Evolutionary conservation across 2,113 vertebrate genomes (phyloP).

Genomic region (Syngnathoides biaculeatus): DNA sequence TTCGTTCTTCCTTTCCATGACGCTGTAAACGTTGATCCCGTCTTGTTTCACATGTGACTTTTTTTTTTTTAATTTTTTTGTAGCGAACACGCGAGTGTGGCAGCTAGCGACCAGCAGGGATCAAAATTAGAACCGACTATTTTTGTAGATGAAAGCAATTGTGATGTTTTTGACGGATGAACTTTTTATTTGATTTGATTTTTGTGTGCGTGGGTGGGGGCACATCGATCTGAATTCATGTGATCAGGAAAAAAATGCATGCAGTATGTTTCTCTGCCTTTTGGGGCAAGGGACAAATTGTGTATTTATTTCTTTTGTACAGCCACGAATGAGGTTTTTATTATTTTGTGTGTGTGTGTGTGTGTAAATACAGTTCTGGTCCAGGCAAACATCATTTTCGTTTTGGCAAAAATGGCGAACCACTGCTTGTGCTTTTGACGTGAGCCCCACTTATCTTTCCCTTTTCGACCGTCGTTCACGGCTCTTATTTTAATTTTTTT

Average conservation of each 20-base stretch:
- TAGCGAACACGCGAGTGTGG: constrained; percentile 15
- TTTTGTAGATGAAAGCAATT: constrained; percentile 36
- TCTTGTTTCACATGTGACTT: constrained; percentile 17
- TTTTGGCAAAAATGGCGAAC: constrained; percentile 38
- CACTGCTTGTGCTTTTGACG: constrained; percentile 36
- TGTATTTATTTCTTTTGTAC: constrained; percentile 62
- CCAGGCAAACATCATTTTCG: constrained; percentile 26
- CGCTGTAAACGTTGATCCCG: constrained; percentile 35
- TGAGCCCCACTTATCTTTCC: constrained; percentile 4
- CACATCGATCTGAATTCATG: constrained; percentile 29
- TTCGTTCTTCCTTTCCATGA: constrained; percentile 35
- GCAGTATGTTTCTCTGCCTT: constrained; percentile 45
- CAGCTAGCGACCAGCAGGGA: constrained; percentile 35
- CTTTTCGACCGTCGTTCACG: constrained; percentile 6
- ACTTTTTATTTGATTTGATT: constrained; percentile 39
- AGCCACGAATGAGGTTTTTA: constrained; percentile 49
- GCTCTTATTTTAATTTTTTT: constrained; percentile 7
- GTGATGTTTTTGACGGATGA: constrained; percentile 32
- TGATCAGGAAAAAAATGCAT: constrained; percentile 42
- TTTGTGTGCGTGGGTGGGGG: constrained; percentile 3
- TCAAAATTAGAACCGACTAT: constrained; percentile 43
- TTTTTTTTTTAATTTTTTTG: constrained; percentile 34
- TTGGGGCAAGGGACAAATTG: constrained; percentile 25
- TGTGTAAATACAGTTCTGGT: constrained; percentile 64
- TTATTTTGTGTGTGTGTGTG: constrained; percentile 39